Base-by-base conservation (phyloP, 2,888 invertebrate species). In the Zaprionus bogoriensis region DNA sequence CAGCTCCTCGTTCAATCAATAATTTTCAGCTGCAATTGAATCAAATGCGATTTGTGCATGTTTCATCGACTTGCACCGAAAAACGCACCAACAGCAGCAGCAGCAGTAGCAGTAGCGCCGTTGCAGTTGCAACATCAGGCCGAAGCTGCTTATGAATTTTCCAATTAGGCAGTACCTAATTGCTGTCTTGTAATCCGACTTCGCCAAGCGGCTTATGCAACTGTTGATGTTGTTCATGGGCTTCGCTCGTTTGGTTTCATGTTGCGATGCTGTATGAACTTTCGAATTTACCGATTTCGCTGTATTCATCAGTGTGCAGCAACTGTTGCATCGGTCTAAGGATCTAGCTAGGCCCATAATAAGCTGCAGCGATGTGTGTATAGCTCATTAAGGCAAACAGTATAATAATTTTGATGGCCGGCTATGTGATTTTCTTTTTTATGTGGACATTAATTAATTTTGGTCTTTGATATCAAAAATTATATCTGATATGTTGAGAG, bases 21-120 rank as follows among this genome's bases (percentile, higher is more conserved):
- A 84, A 87, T 78, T 87, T 65, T 78, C 23, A 75, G 82, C 73
- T 81, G 69, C 81, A 88, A 88, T 88, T 88, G 86, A 88, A 88
- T 88, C 81, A 74, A 88, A 88, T 84, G 84, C 77, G 78, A 83
- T 81, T 83, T 83, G 72, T 44, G 51, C 67, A 55, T 22, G 55
- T 38, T 14, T 7, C 38, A 20, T n/a, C 22, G 6, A n/a, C n/a
- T 41, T 22, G 17, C n/a, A 17, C 7, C n/a, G n/a, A n/a, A n/a
- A n/a, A n/a, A n/a, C n/a, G n/a, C n/a, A n/a, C 23, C 23, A 23
- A 23, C 3, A 23, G 4, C 23, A 23, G 38, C 4, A 10, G 19
- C 38, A 36, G 10, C 9, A 4, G 4, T 19, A 39, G 20, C 2
- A 17, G 14, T 17, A 36, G 32, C 9, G 2, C 32, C 14, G 1